Conservation (phyloP, 2,797 vertebrate species). For the Myripristis murdjan region DNA sequence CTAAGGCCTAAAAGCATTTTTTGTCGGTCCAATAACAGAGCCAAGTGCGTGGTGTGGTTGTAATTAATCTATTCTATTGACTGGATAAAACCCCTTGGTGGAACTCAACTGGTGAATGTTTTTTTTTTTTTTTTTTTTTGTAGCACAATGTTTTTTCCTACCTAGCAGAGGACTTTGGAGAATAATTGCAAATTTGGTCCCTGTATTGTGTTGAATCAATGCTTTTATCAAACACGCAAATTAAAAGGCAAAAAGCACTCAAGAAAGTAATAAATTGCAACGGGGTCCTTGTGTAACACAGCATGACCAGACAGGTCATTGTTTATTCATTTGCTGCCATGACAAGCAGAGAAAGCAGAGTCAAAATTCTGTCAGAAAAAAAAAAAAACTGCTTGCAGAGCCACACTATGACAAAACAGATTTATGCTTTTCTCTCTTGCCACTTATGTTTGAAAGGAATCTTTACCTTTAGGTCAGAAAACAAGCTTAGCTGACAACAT, state of each 20-base stretch:
- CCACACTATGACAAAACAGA: not conserved
- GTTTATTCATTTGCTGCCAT: conserved; percentile 30
- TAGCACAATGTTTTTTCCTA: conserved; percentile 43
- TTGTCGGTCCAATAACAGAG: conserved; percentile 71
- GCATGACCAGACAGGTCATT: conserved; percentile 35
- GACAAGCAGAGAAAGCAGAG: conserved; percentile 12
- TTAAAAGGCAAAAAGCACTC: conserved; percentile 63
- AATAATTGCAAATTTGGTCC: conserved; percentile 76
- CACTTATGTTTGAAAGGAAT: conserved; percentile 12
- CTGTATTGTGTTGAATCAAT: conserved; percentile 62
- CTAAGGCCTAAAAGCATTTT: conserved; percentile 81
- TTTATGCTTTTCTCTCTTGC: conserved; percentile 8
- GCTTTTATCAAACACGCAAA: conserved; percentile 70
- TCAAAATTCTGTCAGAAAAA: conserved; percentile 27
- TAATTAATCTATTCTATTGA: conserved; percentile 85
- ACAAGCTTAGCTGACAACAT: not conserved
- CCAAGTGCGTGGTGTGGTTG: conserved; percentile 78
- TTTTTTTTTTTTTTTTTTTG: too few relatives aligned
- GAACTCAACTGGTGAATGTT: conserved; percentile 56
- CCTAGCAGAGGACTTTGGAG: conserved; percentile 62
- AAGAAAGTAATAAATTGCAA: conserved; percentile 51
- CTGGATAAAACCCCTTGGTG: conserved; percentile 76
- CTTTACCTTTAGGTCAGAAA: conserved; percentile 1
- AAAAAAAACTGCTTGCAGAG: conserved; percentile 1
- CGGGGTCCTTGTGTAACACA: conserved; percentile 34